These are phyloP conservation scores for Tauraco erythrolophus DNA, from an alignment of 2,113 vertebrate genomes.

Conservation along the genomic window DNA sequence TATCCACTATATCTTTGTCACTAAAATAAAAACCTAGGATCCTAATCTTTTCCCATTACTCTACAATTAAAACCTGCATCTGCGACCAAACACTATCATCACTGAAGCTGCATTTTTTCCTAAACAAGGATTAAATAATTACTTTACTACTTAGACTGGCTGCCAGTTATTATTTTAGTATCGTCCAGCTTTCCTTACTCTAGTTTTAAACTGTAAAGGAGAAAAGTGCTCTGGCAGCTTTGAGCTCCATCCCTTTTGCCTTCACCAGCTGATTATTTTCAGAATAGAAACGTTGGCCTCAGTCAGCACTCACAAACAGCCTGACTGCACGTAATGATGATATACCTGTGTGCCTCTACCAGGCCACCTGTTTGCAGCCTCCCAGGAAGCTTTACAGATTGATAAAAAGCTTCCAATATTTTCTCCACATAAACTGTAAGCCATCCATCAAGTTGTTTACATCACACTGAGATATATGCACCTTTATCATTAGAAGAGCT, in stretches of 20 bases:
- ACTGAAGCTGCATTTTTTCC: neutral
- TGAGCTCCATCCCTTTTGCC: neutral
- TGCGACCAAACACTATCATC: accelerated
- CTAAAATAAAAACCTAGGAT: neutral
- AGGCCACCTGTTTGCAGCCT: conserved; percentile 54
- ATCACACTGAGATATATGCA: conserved; percentile 42
- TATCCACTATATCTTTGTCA: neutral
- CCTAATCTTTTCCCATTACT: neutral
- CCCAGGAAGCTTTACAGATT: conserved; percentile 25
- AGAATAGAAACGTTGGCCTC: neutral
- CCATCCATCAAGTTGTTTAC: conserved; percentile 71
- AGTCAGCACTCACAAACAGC: neutral
- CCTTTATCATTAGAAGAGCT: conserved; percentile 63
- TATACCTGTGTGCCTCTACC: conserved; percentile 26
- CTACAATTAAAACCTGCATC: neutral
- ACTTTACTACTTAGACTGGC: neutral
- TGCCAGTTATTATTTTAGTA: neutral
- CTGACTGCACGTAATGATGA: conserved; percentile 38
- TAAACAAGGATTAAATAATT: neutral
- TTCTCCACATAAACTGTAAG: conserved; percentile 3
- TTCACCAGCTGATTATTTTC: neutral
- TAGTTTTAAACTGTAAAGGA: neutral
- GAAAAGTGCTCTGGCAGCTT: neutral
- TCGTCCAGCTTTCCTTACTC: neutral
- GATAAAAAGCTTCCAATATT: conserved; percentile 57